phyloP scores from a whole-genome alignment of 1,140 invertebrate genomes.

The Sarcophaga peregrina region DNA sequence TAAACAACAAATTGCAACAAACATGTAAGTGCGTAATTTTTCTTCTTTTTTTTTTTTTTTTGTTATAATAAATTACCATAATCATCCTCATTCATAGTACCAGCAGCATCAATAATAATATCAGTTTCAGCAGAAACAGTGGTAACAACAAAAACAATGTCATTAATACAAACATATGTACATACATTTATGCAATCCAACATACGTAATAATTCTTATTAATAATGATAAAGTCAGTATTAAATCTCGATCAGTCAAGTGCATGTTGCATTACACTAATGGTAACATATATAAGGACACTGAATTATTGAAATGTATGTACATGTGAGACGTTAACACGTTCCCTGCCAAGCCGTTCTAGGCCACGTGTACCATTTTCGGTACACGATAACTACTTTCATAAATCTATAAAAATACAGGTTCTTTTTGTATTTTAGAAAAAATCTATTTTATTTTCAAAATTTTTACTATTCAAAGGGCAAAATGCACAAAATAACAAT shows the following conservation, averaged over 20 bases:
- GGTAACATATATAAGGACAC: background rate
- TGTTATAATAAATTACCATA: constrained; percentile 10
- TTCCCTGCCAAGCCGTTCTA: too few relatives aligned
- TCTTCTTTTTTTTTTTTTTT: background rate
- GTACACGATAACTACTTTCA: too few relatives aligned
- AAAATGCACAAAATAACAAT: too few relatives aligned
- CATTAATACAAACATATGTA: constrained; percentile 24
- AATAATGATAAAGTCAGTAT: constrained; percentile 24
- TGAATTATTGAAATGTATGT: too few relatives aligned
- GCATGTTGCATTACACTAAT: background rate
- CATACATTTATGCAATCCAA: constrained; percentile 18
- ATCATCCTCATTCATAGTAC: background rate
- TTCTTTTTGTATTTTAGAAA: too few relatives aligned
- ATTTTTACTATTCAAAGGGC: too few relatives aligned
- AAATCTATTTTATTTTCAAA: too few relatives aligned
- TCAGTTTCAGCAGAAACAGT: background rate
- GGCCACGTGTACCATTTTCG: too few relatives aligned
- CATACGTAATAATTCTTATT: constrained; percentile 12
- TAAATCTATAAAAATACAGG: too few relatives aligned
- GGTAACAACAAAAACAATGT: background rate
- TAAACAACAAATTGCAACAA: background rate
- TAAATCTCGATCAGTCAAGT: constrained; percentile 15
- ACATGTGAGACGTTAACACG: too few relatives aligned
- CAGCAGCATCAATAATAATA: background rate
- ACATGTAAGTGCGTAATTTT: background rate